A percentile compares a stretch with the other conserved stretches of the same genome.
These are phyloP conservation scores for Phenganax marumi DNA, from an alignment of 92 coral and sea anemone genomes.

Conservation along the genomic window DNA sequence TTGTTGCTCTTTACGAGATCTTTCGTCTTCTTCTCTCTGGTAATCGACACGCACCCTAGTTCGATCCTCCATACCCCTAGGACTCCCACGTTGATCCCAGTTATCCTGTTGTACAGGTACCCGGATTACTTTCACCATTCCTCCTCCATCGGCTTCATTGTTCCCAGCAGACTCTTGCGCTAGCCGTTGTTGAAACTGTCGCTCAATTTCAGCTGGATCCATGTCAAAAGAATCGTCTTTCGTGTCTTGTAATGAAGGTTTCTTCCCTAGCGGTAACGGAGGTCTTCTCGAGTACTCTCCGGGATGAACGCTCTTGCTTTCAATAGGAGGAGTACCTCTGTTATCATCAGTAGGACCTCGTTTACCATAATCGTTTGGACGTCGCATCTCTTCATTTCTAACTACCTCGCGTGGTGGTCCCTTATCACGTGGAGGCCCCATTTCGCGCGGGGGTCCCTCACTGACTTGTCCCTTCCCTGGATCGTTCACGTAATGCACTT, in stretches of 20 bases:
- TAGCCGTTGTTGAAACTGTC: slow-evolving; percentile 81
- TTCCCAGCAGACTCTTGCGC: slow-evolving; percentile 66
- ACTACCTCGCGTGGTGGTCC: not conserved
- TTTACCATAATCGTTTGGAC: slow-evolving; percentile 8
- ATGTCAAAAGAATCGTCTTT: slow-evolving; percentile 48
- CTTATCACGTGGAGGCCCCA: not conserved
- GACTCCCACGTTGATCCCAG: slow-evolving; percentile 53
- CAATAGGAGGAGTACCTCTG: slow-evolving; percentile 11
- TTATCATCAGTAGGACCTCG: not conserved
- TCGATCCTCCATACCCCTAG: slow-evolving; percentile 65
- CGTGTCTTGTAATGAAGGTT: not conserved
- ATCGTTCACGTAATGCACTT: slow-evolving; percentile 71
- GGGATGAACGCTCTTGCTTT: not conserved
- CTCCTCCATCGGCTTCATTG: slow-evolving; percentile 64
- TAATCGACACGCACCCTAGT: slow-evolving; percentile 61
- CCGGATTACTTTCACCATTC: slow-evolving; percentile 78
- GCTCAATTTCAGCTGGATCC: slow-evolving; percentile 80
- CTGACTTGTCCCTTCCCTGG: not conserved
- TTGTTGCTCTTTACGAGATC: slow-evolving; percentile 59
- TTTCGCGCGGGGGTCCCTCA: slow-evolving; percentile 4
- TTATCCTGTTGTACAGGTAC: slow-evolving; percentile 81
- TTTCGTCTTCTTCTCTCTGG: slow-evolving; percentile 72
- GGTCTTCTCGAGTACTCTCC: not conserved
- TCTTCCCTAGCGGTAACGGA: not conserved
- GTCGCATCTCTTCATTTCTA: not conserved